Evolutionary conservation across 2,113 vertebrate genomes (phyloP).

Genomic region (Xenopus borealis): DNA sequence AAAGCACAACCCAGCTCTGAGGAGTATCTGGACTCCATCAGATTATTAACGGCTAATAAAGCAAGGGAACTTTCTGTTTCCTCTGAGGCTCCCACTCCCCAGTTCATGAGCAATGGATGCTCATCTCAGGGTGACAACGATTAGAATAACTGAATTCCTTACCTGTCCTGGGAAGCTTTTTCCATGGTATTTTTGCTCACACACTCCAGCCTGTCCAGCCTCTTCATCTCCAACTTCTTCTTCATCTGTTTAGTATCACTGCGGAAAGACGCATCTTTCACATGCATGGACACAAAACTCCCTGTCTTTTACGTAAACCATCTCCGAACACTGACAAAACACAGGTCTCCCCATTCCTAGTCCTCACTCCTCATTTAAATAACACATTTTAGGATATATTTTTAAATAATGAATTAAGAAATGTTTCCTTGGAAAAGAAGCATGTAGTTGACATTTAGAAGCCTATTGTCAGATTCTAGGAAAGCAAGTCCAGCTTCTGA

Average conservation of each 20-base stretch:
- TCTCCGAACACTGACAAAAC: conserved; percentile 9
- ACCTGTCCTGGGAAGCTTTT: conserved; percentile 82
- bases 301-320: background rate
- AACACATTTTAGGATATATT: background rate
- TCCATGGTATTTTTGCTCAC: conserved; percentile 67
- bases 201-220: conserved; percentile 66
- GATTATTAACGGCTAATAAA: no score
- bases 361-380: background rate
- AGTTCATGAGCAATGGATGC: no score
- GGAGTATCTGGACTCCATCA: no score
- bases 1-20: no score
- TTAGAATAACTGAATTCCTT: background rate
- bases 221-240: conserved; percentile 72
- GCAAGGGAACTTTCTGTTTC: no score
- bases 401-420: background rate
- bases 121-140: no score
- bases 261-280: conserved; percentile 47
- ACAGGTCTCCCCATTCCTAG: conserved; percentile 8
- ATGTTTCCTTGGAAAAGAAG: no score
- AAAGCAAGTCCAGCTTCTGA: no score
- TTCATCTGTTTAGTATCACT: conserved; percentile 83
- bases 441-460: no score
- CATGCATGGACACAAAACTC: background rate
- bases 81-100: no score
- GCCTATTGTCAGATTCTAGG: no score